Base-by-base conservation (phyloP, 1,140 invertebrate species). In the Ridgeia piscesae region DNA sequence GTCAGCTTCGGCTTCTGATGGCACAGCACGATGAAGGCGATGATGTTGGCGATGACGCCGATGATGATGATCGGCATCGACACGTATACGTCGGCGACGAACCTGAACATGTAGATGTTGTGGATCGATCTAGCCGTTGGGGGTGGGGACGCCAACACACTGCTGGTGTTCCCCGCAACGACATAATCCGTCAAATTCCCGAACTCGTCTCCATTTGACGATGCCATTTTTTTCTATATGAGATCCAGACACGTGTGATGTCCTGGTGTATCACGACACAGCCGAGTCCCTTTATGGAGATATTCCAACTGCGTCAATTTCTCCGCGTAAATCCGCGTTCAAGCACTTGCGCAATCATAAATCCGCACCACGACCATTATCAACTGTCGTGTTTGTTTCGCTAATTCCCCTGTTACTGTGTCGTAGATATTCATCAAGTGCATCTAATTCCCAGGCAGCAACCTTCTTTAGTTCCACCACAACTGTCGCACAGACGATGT, bases 1-100 rank as follows among this genome's bases (percentile, higher is more conserved):
- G 91, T 92, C 27, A 91, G 90, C 42, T 35, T 34, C 92, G 92
- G 92, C 33, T 91, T 92, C 77, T 92, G 89, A 33, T 89, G 91
- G 50, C 88, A 91, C 17, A 93, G 93, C 34, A 92, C 93, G 88
- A 93, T 17, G 34, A 93, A 89, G 48, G 92, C 42, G 27, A 92
- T 35, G 33, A 35, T 21, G 91, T 93, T 93, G 92, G 89, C 93
- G 17, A 93, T 88, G 91, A 93, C 91, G 33, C 93, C 93, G 27
- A 92, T 17, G 34, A 91, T 35, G 21, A 91, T 89, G n/a, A 93
- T 50, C 31, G 93, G 93, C 0, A 93, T n/a, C 17, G 92, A 91
- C 35, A 93, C 42, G 89, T 27, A 35, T 11, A 93, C 93, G 42
- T 93, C 42, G 34, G 34, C 34, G 1, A 91, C n/a, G 31, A 48